Evolutionary conservation across 2,113 vertebrate species (phyloP).

Genomic region (Callorhinus ursinus): DNA sequence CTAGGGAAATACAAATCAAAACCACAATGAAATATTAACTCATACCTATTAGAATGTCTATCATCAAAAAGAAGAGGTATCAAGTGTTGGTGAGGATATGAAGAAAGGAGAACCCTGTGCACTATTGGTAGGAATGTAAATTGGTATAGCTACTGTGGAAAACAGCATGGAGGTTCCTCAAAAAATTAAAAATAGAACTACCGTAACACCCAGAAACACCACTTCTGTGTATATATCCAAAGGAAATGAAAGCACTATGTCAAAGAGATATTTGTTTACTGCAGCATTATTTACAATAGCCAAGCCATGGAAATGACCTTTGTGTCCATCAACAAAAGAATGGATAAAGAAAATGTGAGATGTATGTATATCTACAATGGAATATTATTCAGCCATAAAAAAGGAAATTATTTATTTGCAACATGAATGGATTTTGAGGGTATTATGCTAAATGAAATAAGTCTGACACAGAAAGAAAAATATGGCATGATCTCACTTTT

Average conservation of each 20-base stretch:
- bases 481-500: background rate
- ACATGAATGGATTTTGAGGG: background rate
- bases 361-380: background rate
- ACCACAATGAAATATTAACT: background rate
- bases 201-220: background rate
- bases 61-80: background rate
- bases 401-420: background rate
- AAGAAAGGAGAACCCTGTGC: background rate
- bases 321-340: background rate
- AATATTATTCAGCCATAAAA: background rate
- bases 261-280: background rate
- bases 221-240: background rate
- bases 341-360: background rate
- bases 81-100: background rate
- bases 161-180: background rate
- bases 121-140: background rate
- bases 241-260: background rate
- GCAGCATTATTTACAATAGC: background rate
- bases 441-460: background rate
- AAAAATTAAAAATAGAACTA: background rate
- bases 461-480: background rate
- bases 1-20: background rate
- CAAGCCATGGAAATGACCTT: background rate
- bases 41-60: background rate
- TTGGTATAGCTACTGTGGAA: background rate